These are phyloP conservation scores for Lycophotia porphyrea DNA, from an alignment of 2,888 invertebrate species.

Conservation along the genomic window DNA sequence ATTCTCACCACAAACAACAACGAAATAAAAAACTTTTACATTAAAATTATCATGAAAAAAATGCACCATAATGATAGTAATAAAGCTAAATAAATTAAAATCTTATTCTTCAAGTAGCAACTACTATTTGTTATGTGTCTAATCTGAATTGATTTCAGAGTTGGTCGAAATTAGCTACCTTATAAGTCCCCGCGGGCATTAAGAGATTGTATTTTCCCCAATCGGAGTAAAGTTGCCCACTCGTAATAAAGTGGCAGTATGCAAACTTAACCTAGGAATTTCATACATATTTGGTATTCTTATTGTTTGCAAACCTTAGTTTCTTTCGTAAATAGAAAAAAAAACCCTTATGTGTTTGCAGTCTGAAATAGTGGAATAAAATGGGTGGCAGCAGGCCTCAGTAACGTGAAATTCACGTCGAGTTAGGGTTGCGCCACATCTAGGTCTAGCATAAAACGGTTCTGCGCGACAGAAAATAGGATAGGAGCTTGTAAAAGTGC, in stretches of 20 bases:
- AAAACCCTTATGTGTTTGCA: not conserved
- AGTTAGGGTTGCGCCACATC: not conserved
- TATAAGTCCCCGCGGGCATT: slow-evolving; percentile 23
- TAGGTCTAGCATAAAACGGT: not conserved
- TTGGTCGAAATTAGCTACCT: slow-evolving; percentile 18
- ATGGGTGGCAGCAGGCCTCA: slow-evolving; percentile 1
- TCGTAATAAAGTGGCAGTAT: slow-evolving; percentile 36
- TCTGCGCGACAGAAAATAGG: not conserved
- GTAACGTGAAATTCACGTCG: slow-evolving; percentile 3
- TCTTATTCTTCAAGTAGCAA: not conserved
- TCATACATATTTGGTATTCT: slow-evolving; percentile 30
- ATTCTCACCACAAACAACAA: slow-evolving; percentile 19
- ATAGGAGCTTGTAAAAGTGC: not conserved
- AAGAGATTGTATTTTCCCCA: slow-evolving; percentile 23
- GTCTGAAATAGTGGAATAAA: not conserved
- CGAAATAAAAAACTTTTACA: slow-evolving; percentile 22
- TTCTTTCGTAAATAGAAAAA: not conserved
- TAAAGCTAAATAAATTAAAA: slow-evolving; percentile 9
- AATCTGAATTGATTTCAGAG: slow-evolving; percentile 23
- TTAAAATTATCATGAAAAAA: slow-evolving; percentile 43
- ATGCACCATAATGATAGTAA: slow-evolving; percentile 1
- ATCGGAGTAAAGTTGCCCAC: slow-evolving; percentile 28
- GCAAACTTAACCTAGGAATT: slow-evolving; percentile 5
- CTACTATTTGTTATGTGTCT: slow-evolving; percentile 4
- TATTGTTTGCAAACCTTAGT: not conserved